phyloP scores from a whole-genome alignment of 2,113 vertebrate genomes.

The Kryptolebias marmoratus region DNA sequence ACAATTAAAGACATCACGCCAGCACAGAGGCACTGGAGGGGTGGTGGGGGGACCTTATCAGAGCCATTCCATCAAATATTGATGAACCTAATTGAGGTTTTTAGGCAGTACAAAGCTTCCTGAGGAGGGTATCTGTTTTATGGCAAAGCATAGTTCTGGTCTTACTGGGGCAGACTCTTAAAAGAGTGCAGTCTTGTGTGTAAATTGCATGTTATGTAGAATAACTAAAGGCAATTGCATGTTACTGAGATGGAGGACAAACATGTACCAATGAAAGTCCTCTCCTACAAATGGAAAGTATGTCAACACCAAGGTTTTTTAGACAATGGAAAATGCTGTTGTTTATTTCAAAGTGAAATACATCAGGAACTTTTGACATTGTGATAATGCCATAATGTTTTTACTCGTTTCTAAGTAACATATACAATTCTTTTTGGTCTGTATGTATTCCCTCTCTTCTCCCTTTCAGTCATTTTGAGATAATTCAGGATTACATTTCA shows the following conservation, averaged over 20 bases:
- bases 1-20: slow-evolving; percentile 80
- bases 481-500: slow-evolving; percentile 71
- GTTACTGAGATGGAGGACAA: slow-evolving; percentile 65
- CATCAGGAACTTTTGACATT: slow-evolving; percentile 49
- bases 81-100: slow-evolving; percentile 82
- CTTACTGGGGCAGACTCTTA: slow-evolving; percentile 38
- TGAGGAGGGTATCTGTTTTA: slow-evolving; percentile 67
- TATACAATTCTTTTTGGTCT: slow-evolving; percentile 51
- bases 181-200: slow-evolving; percentile 59
- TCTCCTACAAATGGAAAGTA: slow-evolving; percentile 48
- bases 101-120: slow-evolving; percentile 78
- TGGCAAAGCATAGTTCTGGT: slow-evolving; percentile 51
- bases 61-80: slow-evolving; percentile 81
- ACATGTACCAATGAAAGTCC: slow-evolving; percentile 52
- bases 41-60: slow-evolving; percentile 58
- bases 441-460: slow-evolving; percentile 27
- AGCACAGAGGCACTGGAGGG: slow-evolving; percentile 60
- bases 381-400: slow-evolving; percentile 51
- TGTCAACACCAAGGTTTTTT: slow-evolving; percentile 46
- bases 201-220: slow-evolving; percentile 75
- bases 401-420: slow-evolving; percentile 41
- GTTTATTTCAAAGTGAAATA: slow-evolving; percentile 32
- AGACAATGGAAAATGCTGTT: slow-evolving; percentile 26
- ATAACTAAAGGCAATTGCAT: slow-evolving; percentile 74
- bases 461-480: slow-evolving; percentile 58